phyloP scores from a whole-genome alignment of 2,888 invertebrate genomes.

The Acrobasis consociella region DNA sequence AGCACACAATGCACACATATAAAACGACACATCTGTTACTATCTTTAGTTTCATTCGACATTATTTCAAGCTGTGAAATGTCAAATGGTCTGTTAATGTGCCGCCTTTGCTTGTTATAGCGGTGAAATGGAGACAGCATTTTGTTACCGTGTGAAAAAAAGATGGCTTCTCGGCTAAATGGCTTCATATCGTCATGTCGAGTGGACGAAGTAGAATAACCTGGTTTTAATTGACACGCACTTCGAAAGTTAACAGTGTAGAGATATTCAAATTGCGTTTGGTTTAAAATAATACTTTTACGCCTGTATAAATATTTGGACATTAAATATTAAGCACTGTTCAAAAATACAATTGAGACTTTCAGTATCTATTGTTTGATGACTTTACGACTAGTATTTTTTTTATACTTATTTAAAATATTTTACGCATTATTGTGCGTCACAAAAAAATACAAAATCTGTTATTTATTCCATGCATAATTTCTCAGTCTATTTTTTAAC shows the following conservation, averaged over 20 bases:
- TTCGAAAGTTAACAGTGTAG: neutral
- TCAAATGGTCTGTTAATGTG: constrained; percentile 34
- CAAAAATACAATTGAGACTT: too few relatives aligned
- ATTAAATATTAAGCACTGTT: too few relatives aligned
- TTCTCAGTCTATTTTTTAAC: too few relatives aligned
- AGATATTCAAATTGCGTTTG: too few relatives aligned
- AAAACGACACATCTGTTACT: neutral
- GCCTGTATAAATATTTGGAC: too few relatives aligned
- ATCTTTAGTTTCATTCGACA: constrained; percentile 17
- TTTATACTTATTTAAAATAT: too few relatives aligned
- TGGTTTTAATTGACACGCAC: neutral
- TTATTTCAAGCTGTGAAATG: constrained; percentile 43
- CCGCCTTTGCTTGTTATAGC: constrained; percentile 24
- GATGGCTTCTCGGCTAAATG: constrained; percentile 23
- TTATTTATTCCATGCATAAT: too few relatives aligned
- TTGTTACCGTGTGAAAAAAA: constrained; percentile 28
- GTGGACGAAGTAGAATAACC: constrained; percentile 12
- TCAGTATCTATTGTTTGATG: too few relatives aligned
- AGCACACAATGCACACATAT: neutral
- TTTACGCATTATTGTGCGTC: too few relatives aligned
- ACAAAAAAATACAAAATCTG: too few relatives aligned
- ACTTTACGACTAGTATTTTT: too few relatives aligned
- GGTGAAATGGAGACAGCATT: constrained; percentile 23
- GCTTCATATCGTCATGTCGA: constrained; percentile 10
- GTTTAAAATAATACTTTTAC: too few relatives aligned